These are phyloP conservation scores for Drosophila suboccidentalis DNA, from an alignment of 2,888 invertebrate species.

Conservation along the genomic window DNA sequence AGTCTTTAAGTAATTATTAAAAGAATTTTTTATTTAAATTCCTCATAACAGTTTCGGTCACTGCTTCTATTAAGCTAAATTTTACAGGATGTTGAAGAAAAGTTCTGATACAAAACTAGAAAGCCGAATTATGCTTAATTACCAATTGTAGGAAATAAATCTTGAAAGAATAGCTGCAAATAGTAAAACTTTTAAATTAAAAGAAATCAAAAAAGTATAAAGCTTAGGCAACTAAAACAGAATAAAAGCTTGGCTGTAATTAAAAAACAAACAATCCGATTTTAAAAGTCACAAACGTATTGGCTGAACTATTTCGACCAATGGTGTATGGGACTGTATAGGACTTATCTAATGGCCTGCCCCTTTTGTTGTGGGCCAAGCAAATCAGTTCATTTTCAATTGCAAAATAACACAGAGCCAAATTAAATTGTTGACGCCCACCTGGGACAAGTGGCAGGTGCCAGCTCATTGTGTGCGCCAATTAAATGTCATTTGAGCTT, in stretches of 20 bases:
- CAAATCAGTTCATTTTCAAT: slow-evolving; percentile 32
- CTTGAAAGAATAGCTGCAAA: no score
- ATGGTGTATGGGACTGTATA: slow-evolving; percentile 18
- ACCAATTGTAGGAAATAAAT: no score
- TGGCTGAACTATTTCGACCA: slow-evolving; percentile 20
- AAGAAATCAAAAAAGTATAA: no score
- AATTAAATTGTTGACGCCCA: slow-evolving; percentile 45
- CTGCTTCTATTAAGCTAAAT: no score
- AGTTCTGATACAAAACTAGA: no score
- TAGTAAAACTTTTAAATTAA: no score
- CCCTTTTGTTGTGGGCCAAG: slow-evolving; percentile 19
- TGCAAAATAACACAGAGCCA: slow-evolving; percentile 27
- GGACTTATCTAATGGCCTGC: slow-evolving; percentile 42
- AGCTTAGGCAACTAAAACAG: no score
- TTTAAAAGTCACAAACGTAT: background rate
- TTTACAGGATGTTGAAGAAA: no score
- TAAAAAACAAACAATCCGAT: background rate
- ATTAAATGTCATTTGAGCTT: slow-evolving; percentile 39
- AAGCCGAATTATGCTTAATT: no score
- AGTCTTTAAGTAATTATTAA: no score
- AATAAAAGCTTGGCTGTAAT: background rate
- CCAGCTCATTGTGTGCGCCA: slow-evolving; percentile 28
- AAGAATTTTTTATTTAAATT: no score
- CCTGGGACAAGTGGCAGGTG: slow-evolving; percentile 20
- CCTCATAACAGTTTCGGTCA: no score